Conservation (phyloP, 2,113 vertebrate genomes). For the Hystrix cristata region DNA sequence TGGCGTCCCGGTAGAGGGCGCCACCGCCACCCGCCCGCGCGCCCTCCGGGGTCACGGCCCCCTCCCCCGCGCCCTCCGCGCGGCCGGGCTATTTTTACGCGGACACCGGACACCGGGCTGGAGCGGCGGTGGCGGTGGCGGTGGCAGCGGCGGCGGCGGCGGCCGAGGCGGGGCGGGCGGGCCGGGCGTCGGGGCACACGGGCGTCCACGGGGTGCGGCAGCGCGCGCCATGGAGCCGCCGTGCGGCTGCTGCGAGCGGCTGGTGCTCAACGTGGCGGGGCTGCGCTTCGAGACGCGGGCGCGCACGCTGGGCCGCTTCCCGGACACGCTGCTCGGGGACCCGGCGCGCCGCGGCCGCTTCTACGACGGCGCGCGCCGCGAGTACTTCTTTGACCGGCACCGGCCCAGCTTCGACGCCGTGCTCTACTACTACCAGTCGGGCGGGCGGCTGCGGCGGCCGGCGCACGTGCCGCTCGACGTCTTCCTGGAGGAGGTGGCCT, state of each 20-base stretch:
- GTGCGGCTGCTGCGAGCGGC: constrained; percentile 92
- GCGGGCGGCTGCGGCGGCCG: constrained; percentile 93
- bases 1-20: constrained; percentile 68
- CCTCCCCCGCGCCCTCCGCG: constrained; percentile 70
- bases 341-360: constrained; percentile 95
- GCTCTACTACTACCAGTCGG: constrained; percentile 97
- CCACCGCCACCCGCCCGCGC: constrained; percentile 45
- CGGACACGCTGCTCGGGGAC: constrained; percentile 94
- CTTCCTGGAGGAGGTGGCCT: constrained; percentile 95
- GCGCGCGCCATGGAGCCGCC: constrained; percentile 83
- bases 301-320: constrained; percentile 95
- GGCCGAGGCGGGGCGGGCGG: constrained; percentile 74
- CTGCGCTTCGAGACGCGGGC: constrained; percentile 97
- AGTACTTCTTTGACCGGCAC: constrained; percentile 98
- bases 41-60: constrained; percentile 68
- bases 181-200: constrained; percentile 79
- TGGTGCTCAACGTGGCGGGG: constrained; percentile 97
- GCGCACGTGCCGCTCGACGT: constrained; percentile 94
- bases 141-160: constrained; percentile 75
- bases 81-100: constrained; percentile 81
- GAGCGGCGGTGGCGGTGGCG: constrained; percentile 74
- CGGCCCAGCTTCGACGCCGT: constrained; percentile 95
- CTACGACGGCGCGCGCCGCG: constrained; percentile 96
- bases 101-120: constrained; percentile 84
- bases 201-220: constrained; percentile 65